Conservation (phyloP, 1,140 invertebrate species). For the Neodiprion lecontei region DNA sequence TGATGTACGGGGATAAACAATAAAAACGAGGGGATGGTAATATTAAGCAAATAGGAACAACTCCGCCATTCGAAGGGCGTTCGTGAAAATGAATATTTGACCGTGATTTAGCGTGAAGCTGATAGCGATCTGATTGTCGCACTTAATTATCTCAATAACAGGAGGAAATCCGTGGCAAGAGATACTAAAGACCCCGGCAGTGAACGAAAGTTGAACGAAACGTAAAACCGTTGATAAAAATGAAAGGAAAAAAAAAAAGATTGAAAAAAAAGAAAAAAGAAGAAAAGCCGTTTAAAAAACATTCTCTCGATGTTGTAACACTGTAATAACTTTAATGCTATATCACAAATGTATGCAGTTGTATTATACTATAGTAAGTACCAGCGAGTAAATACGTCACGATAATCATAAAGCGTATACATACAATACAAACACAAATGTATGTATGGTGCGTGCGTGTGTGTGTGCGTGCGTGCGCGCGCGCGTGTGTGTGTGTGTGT, state of each 20-base stretch:
- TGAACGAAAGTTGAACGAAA: background rate
- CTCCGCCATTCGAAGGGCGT: too few species aligned
- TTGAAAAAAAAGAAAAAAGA: background rate
- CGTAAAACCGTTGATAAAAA: background rate
- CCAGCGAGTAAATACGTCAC: slow-evolving; percentile 31
- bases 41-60: background rate
- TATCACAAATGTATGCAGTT: slow-evolving; percentile 52
- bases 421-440: background rate
- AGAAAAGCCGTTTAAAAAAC: slow-evolving; percentile 32
- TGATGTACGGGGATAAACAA: background rate
- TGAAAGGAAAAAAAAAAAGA: slow-evolving; percentile 7
- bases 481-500: too few species aligned
- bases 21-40: slow-evolving; percentile 8
- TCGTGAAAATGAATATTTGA: slow-evolving; percentile 17
- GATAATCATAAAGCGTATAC: slow-evolving; percentile 29
- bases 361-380: slow-evolving; percentile 45
- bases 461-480: too few species aligned
- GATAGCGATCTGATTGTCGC: background rate
- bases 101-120: slow-evolving; percentile 28
- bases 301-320: slow-evolving; percentile 55
- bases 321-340: slow-evolving; percentile 50
- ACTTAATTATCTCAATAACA: too few species aligned
- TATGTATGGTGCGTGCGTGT: too few species aligned
- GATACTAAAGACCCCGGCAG: background rate
- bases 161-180: too few species aligned